Percentiles rank a stretch among this genome's conserved stretches.
These are phyloP conservation scores for Chionis minor DNA, from an alignment of 2,113 vertebrate species.

Conservation along the genomic window DNA sequence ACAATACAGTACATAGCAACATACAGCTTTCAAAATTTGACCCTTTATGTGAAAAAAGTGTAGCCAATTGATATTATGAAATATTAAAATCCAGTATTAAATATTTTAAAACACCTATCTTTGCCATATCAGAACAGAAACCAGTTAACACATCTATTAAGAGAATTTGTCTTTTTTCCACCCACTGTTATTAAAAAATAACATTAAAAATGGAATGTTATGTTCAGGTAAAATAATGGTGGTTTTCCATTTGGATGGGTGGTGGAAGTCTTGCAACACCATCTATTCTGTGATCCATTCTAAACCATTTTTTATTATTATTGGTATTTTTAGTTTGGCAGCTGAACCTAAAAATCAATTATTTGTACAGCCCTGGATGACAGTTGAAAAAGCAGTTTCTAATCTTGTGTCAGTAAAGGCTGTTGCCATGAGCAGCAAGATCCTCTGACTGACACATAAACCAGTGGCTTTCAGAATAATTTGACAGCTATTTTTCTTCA, in stretches of 20 bases:
- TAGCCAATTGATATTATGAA: not conserved
- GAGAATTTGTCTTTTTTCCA: not conserved
- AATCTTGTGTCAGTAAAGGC: conserved; percentile 26
- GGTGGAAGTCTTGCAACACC: not conserved
- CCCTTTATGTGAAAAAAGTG: not conserved
- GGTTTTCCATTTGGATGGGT: not conserved
- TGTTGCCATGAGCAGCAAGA: conserved; percentile 12
- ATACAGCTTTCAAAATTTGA: not conserved
- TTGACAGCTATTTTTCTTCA: conserved; percentile 29
- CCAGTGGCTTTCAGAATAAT: conserved; percentile 15
- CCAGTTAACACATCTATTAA: not conserved
- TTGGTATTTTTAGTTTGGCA: conserved; percentile 47
- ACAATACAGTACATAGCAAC: not conserved
- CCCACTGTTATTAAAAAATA: not conserved
- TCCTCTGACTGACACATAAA: conserved; percentile 38
- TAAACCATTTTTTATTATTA: conserved; percentile 35
- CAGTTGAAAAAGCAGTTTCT: conserved; percentile 28
- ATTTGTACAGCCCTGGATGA: conserved; percentile 20
- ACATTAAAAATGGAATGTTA: not conserved
- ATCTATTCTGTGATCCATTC: not conserved
- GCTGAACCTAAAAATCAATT: conserved; percentile 54
- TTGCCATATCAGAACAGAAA: not conserved
- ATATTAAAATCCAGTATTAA: not conserved
- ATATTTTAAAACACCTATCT: not conserved
- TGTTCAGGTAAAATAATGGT: not conserved